A percentile compares a stretch with the other conserved stretches of the same genome.
Conservation (phyloP, 1,140 invertebrate species). For the Cherax destructor region DNA sequence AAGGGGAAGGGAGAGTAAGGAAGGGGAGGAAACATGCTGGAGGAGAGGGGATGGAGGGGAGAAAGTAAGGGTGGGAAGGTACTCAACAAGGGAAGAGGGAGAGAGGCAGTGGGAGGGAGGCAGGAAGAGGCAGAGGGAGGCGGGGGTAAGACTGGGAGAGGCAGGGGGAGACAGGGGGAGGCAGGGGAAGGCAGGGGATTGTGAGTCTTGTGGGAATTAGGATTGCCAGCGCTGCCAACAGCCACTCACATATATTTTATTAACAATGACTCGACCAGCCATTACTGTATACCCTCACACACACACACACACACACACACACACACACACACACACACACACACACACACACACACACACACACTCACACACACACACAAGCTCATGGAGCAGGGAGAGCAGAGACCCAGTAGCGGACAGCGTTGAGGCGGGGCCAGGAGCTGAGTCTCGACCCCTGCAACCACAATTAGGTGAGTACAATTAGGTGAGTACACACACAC, state of each 20-base stretch:
- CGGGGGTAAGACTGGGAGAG: neutral
- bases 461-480: too few species aligned
- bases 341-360: too few species aligned
- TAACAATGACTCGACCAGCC: neutral
- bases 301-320: too few species aligned
- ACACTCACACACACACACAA: too few species aligned
- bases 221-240: conserved; percentile 2
- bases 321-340: too few species aligned
- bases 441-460: too few species aligned
- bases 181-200: conserved; percentile 18
- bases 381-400: too few species aligned
- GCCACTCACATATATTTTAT: conserved; percentile 36
- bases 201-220: conserved; percentile 32
- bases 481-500: too few species aligned
- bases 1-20: neutral
- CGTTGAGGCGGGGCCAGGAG: too few species aligned
- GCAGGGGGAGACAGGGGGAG: neutral
- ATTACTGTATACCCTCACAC: neutral
- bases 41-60: neutral
- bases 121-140: too few species aligned
- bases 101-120: neutral
- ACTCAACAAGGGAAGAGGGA: neutral
- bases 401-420: too few species aligned
- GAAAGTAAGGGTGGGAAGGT: neutral
- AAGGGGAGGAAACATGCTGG: neutral